Evolutionary conservation across 2,797 vertebrate genomes (phyloP).

Genomic region (Heteromormyrus szaboi): DNA sequence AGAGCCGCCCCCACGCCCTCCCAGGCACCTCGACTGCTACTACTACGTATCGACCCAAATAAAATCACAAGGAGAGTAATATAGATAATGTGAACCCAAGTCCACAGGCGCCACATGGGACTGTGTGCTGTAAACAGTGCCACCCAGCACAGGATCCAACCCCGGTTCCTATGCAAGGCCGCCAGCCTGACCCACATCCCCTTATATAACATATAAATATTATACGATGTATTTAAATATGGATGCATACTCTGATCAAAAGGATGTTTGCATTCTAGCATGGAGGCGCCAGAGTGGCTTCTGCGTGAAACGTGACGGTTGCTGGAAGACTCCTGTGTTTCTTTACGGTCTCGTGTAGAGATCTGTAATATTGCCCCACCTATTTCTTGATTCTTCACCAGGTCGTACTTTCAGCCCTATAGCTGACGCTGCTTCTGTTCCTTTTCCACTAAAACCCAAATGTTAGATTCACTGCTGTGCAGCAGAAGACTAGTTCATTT

Average conservation of each 20-base stretch:
- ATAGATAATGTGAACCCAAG: slow-evolving; percentile 41
- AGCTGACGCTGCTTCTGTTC: neutral
- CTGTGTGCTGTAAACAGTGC: slow-evolving; percentile 45
- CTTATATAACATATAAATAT: slow-evolving; percentile 59
- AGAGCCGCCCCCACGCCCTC: neutral
- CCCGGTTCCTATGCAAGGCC: neutral
- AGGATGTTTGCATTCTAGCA: slow-evolving; percentile 14
- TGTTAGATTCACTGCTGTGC: neutral
- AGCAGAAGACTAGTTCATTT: neutral
- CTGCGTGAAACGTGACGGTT: neutral
- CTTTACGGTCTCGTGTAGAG: neutral
- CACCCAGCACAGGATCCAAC: slow-evolving; percentile 37
- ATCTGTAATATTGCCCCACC: neutral
- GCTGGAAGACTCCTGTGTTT: neutral
- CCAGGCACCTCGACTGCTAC: neutral
- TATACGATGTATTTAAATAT: slow-evolving; percentile 55
- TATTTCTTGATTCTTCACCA: neutral
- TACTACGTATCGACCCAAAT: slow-evolving; percentile 27
- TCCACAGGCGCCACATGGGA: slow-evolving; percentile 51
- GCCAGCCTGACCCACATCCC: neutral
- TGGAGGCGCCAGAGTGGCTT: slow-evolving; percentile 42
- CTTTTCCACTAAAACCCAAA: neutral
- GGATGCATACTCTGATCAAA: slow-evolving; percentile 29
- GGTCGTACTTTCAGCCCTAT: neutral
- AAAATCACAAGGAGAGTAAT: slow-evolving; percentile 33